Evolutionary conservation across 2,888 invertebrate species (phyloP).

Genomic region (Chrysotoxum bicinctum): DNA sequence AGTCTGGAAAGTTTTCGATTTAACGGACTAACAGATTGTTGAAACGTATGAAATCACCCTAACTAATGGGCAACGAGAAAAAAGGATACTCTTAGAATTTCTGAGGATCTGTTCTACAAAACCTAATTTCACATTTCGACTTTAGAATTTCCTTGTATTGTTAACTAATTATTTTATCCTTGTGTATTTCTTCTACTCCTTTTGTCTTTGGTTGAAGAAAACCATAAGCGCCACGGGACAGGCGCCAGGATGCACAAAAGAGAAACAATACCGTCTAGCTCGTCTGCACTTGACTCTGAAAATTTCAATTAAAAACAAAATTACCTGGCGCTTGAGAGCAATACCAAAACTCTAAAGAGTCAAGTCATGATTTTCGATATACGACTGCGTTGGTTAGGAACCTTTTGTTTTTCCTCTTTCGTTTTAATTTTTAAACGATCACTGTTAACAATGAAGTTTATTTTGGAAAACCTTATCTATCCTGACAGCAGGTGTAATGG

Average conservation of each 20-base stretch:
- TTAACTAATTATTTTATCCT: constrained; percentile 36
- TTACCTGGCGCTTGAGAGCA: constrained; percentile 64
- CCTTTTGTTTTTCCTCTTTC: constrained; percentile 29
- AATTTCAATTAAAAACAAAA: not conserved
- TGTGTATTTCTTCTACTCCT: not conserved
- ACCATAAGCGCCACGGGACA: constrained; percentile 43
- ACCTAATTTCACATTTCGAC: constrained; percentile 26
- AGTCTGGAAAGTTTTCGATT: constrained; percentile 1
- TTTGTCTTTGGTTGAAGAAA: constrained; percentile 25
- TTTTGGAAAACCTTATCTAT: not conserved
- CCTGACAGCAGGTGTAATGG: constrained; percentile 43
- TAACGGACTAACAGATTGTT: constrained; percentile 22
- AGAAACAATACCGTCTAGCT: constrained; percentile 48
- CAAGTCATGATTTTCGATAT: constrained; percentile 2
- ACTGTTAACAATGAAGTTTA: constrained; percentile 49
- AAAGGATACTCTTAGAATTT: not conserved
- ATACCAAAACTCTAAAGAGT: constrained; percentile 40
- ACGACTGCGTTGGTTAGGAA: not conserved
- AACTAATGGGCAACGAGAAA: not conserved
- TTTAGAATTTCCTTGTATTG: not conserved
- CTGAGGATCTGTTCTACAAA: not conserved
- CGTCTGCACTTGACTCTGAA: constrained; percentile 44
- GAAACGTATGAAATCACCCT: constrained; percentile 30
- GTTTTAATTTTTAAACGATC: constrained; percentile 31
- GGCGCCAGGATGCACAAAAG: constrained; percentile 50